Conservation (phyloP, 2,797 vertebrate genomes). For the Limnodromus scolopaceus region DNA sequence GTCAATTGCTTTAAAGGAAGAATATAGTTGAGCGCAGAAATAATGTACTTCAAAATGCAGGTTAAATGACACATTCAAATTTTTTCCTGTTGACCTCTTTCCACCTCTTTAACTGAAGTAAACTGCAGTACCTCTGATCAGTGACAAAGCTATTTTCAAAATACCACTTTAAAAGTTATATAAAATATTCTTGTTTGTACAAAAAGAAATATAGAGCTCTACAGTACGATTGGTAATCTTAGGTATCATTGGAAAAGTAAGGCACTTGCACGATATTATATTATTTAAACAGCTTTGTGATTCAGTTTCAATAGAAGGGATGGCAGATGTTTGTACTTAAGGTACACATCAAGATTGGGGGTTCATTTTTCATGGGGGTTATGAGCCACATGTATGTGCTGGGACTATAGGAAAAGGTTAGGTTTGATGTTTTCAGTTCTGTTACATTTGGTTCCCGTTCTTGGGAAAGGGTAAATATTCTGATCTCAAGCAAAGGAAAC, state of each 20-base stretch:
- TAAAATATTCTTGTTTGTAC: not conserved
- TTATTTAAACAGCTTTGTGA: not conserved
- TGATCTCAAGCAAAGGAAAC: not conserved
- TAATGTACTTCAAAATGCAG: not conserved
- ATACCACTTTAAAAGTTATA: not conserved
- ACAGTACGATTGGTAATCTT: not conserved
- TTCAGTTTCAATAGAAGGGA: not conserved
- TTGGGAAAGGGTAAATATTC: not conserved
- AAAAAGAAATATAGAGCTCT: not conserved
- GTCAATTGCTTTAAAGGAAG: not conserved
- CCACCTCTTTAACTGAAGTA: not conserved
- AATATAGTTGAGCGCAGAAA: not conserved
- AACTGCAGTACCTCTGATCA: not conserved
- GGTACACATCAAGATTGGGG: not conserved
- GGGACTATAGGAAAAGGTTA: not conserved
- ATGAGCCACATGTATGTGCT: not conserved
- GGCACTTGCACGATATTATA: not conserved
- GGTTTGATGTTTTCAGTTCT: not conserved
- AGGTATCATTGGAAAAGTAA: not conserved
- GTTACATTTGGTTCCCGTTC: not conserved
- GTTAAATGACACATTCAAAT: not conserved
- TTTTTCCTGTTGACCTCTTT: not conserved
- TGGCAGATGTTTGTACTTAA: not conserved
- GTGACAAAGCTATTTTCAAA: not conserved
- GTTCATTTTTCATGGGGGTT: not conserved